Conservation (phyloP, 2,797 vertebrate genomes). For the Manis crassicaudata region DNA sequence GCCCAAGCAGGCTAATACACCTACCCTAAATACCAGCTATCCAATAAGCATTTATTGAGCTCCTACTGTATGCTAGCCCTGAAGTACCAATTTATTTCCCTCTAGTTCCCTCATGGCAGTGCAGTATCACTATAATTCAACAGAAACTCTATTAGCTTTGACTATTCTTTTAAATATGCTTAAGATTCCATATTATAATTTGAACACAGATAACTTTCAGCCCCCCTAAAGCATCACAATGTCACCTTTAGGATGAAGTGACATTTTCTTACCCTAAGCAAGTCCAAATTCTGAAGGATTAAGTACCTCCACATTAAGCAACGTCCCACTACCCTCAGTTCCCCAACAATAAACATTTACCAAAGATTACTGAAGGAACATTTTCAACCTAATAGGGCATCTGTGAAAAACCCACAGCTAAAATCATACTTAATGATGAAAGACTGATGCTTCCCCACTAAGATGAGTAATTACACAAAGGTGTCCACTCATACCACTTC, state of each 20-base stretch:
- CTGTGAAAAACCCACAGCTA: background rate
- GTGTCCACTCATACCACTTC: background rate
- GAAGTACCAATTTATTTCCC: background rate
- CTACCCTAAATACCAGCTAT: background rate
- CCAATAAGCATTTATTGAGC: slow-evolving; percentile 1
- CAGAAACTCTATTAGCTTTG: background rate
- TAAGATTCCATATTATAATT: slow-evolving; percentile 20
- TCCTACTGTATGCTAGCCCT: background rate
- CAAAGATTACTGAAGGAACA: background rate
- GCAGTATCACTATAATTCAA: background rate
- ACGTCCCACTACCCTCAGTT: background rate
- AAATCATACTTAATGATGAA: background rate
- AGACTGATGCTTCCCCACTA: background rate
- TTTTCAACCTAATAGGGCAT: background rate
- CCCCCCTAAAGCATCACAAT: background rate
- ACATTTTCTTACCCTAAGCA: slow-evolving; percentile 21
- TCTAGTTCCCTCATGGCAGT: background rate
- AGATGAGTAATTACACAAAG: background rate
- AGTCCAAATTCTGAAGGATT: background rate
- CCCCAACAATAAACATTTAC: background rate
- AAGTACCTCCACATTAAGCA: slow-evolving; percentile 1
- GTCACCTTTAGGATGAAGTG: background rate
- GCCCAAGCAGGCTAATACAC: background rate
- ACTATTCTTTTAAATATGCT: slow-evolving; percentile 19
- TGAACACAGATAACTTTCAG: background rate